A percentile compares a stretch with the other conserved stretches of the same genome.
phyloP scores from a whole-genome alignment of 2,113 vertebrate species.

The Crotalus viridis region DNA sequence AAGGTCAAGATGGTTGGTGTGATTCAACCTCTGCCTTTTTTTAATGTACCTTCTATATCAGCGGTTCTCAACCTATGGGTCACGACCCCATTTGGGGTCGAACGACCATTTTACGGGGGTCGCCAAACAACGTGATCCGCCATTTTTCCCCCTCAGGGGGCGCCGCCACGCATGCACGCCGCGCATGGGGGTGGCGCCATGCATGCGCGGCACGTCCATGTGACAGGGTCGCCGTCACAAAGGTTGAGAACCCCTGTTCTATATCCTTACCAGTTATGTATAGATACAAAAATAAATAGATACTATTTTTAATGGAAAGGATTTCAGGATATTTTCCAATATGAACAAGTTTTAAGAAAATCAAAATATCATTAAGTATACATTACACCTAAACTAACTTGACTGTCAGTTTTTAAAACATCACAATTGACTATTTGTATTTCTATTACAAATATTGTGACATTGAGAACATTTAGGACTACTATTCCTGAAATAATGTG shows the following conservation, averaged over 20 bases:
- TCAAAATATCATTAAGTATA: not conserved
- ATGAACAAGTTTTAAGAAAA: not conserved
- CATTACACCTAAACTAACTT: no score
- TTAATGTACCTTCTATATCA: not conserved
- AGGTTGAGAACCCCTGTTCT: no score
- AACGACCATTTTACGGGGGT: no score
- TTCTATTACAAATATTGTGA: not conserved
- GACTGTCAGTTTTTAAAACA: not conserved
- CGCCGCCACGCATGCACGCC: no score
- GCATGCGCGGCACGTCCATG: no score
- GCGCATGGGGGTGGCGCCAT: no score
- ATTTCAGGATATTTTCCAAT: not conserved
- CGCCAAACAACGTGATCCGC: no score
- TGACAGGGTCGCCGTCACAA: no score
- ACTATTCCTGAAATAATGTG: not conserved
- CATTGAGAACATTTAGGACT: not conserved
- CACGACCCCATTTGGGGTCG: no score
- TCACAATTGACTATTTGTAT: not conserved
- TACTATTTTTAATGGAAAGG: not conserved
- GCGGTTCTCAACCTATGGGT: no score
- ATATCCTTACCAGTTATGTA: not conserved
- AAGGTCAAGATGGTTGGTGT: not conserved
- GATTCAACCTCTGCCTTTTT: not conserved
- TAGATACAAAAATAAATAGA: not conserved
- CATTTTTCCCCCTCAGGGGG: no score